Conservation (phyloP, 1,140 invertebrate species). For the Drosophila persimilis region DNA sequence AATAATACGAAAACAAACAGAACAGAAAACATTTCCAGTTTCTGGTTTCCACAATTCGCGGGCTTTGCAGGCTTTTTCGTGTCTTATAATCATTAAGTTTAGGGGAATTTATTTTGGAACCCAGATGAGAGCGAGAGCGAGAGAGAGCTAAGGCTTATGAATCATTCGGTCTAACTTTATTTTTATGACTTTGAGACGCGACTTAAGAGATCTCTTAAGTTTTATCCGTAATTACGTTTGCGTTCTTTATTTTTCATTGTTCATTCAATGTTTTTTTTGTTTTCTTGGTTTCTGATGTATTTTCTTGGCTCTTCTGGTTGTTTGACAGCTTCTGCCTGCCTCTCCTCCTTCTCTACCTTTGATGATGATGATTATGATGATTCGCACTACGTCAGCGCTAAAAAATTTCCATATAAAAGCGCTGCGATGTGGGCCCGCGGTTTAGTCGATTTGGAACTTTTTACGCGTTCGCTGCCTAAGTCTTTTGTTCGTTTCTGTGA, state of each 20-base stretch:
- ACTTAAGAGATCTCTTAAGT: neutral
- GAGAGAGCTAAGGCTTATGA: conserved; percentile 12
- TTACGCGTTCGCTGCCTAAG: conserved; percentile 45
- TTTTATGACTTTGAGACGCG: conserved; percentile 21
- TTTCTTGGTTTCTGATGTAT: neutral
- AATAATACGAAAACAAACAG: conserved; percentile 46
- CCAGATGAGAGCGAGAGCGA: conserved; percentile 6
- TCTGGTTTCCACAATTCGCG: no score
- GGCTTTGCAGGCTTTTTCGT: neutral
- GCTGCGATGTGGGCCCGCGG: conserved; percentile 32
- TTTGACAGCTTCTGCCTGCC: conserved; percentile 40
- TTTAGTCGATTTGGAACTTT: conserved; percentile 68
- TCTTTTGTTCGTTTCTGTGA: conserved; percentile 33
- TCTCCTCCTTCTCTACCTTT: conserved; percentile 30
- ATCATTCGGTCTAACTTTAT: conserved; percentile 32
- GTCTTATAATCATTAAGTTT: conserved; percentile 28
- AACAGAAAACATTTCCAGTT: conserved; percentile 42
- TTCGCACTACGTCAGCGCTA: conserved; percentile 64
- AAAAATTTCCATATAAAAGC: conserved; percentile 76
- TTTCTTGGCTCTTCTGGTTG: conserved; percentile 24
- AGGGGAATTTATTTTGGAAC: conserved; percentile 22
- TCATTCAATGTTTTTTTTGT: neutral
- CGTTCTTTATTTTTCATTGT: conserved; percentile 42
- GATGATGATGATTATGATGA: conserved; percentile 40
- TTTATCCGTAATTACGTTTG: conserved; percentile 16